These are phyloP conservation scores for Conchocele bisecta DNA, from an alignment of 2,888 invertebrate genomes.

Conservation along the genomic window DNA sequence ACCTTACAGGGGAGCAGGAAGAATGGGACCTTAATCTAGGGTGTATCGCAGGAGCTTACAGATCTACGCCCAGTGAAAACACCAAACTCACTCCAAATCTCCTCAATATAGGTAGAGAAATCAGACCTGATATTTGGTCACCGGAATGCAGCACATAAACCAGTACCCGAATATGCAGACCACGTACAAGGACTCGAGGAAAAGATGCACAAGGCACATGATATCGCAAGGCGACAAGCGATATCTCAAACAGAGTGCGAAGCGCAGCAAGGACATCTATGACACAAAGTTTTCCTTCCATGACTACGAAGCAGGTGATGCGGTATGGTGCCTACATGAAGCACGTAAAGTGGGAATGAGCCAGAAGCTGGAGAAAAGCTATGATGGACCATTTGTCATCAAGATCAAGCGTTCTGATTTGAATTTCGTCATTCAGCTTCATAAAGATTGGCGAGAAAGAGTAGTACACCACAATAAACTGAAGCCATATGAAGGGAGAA, in stretches of 20 bases:
- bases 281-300: constrained; percentile 14
- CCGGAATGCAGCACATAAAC: neutral
- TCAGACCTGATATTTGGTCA: constrained; percentile 4
- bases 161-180: constrained; percentile 10
- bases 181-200: neutral
- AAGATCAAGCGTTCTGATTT: constrained; percentile 7
- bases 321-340: constrained; percentile 32
- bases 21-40: constrained; percentile 54
- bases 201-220: constrained; percentile 12
- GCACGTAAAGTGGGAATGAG: constrained; percentile 13
- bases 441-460: neutral
- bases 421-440: constrained; percentile 15
- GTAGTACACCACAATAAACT: constrained; percentile 37
- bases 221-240: constrained; percentile 16
- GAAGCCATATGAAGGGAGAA: constrained; percentile 12
- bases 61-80: constrained; percentile 40
- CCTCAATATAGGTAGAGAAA: constrained; percentile 44
- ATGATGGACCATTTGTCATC: constrained; percentile 33
- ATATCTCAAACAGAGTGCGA: neutral
- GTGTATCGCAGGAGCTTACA: constrained; percentile 49
- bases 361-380: constrained; percentile 26
- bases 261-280: constrained; percentile 31
- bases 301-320: constrained; percentile 24
- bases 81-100: constrained; percentile 46
- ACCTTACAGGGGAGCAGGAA: constrained; percentile 41